Evolutionary conservation across 2,888 invertebrate species (phyloP), one percentile per base, ranked within the genome.

Genomic region (Cheilosia impressa): DNA sequence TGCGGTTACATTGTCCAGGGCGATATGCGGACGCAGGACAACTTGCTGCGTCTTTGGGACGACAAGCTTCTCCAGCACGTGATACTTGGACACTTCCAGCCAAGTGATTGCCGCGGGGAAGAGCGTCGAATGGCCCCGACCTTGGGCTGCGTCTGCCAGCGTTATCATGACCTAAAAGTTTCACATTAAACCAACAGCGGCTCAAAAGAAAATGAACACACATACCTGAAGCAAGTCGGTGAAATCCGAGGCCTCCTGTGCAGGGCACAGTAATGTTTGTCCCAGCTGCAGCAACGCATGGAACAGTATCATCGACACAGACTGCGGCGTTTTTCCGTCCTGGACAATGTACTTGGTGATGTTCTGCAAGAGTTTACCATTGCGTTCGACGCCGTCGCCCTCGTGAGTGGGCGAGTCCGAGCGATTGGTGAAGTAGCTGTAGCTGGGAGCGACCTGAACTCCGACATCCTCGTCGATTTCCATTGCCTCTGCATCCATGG

Each of bases 71-170:
- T 92, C 92, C 3, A 92, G 87, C 1, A 92, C 89, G 79, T 92
- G 91, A 10, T 90, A 83, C 90, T 91, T 95, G 93, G 96, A 96
- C 7, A 95, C 91, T 76, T 96, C 95, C 1, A 98, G 94, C 98
- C 98, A 98, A 47, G 95, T 94, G 38, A 94, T 92, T 0, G 96
- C 95, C 0, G 97, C 96, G 43, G 96, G 95, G 91, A 98, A 97
- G 19, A 98, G 93, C 31, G 95, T 94, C 2, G 94, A 93, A 90
- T 98, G 98, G 0, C 98, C 97, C 57, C 94, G 89, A 3, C 90
- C 91, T 4, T 95, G 94, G 22, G 97, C 96, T 22, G 97, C 96
- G 91, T 97, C 97, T 0, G 98, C 98, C 87, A 98, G 91, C 60
- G 95, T 96, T 2, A 96, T 95, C 96, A 97, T 96, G 4, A 96